Conservation (phyloP, 2,113 vertebrate species). For the Pyxicephalus adspersus region DNA sequence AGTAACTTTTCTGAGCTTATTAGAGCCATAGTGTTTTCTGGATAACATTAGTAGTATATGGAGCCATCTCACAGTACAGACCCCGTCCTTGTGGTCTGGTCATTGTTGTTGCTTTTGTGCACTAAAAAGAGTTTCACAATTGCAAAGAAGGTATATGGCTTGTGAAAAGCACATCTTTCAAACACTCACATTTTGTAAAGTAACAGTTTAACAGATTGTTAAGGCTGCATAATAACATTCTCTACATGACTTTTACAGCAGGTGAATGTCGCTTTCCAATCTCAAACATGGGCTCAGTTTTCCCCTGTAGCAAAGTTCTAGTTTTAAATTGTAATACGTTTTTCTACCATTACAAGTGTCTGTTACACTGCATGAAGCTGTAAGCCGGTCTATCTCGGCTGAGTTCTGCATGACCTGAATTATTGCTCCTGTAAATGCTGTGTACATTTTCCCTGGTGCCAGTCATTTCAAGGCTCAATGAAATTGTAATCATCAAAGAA, state of each 20-base stretch:
- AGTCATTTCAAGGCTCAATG: background rate
- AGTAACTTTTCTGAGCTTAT: too few species aligned
- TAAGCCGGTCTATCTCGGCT: background rate
- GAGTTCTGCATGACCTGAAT: background rate
- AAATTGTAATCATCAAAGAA: constrained; percentile 19
- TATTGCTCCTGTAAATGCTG: constrained; percentile 4
- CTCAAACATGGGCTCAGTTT: background rate
- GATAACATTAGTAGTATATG: too few species aligned
- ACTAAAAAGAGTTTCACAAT: too few species aligned
- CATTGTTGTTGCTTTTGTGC: too few species aligned
- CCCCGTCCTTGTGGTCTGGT: too few species aligned
- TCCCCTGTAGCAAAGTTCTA: constrained; percentile 1
- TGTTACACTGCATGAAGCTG: background rate
- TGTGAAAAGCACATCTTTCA: too few species aligned
- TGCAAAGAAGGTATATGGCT: too few species aligned
- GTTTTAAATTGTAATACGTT: constrained; percentile 5
- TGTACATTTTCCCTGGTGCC: background rate
- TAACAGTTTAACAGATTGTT: too few species aligned
- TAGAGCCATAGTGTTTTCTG: too few species aligned
- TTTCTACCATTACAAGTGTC: background rate
- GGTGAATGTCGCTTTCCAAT: background rate
- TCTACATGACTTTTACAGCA: background rate
- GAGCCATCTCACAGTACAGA: too few species aligned
- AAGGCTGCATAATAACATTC: background rate
- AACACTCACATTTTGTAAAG: too few species aligned